A percentile compares a stretch with the other conserved stretches of the same genome.
Evolutionary conservation across 2,113 vertebrate species (phyloP).

Genomic region (Xiphophorus couchianus): DNA sequence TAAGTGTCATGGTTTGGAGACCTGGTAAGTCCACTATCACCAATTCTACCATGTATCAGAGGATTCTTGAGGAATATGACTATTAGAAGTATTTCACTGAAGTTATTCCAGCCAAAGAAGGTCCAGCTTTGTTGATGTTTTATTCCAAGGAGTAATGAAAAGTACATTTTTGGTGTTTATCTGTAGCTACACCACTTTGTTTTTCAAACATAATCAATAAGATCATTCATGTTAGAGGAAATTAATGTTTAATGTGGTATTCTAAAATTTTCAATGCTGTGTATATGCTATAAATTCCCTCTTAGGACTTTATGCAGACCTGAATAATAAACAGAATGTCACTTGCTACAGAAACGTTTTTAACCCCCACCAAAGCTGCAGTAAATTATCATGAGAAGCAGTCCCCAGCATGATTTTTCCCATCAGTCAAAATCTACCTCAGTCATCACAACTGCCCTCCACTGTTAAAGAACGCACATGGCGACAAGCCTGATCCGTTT

Average conservation of each 20-base stretch:
- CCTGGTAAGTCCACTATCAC: background rate
- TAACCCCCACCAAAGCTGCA: background rate
- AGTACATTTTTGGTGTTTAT: too few relatives aligned
- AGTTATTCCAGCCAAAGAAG: background rate
- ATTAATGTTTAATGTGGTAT: background rate
- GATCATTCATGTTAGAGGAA: background rate
- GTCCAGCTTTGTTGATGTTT: too few relatives aligned
- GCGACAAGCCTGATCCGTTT: slow-evolving; percentile 10
- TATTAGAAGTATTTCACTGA: background rate
- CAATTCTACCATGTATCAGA: background rate
- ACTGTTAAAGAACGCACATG: too few relatives aligned
- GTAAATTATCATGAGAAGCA: background rate
- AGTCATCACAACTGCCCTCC: too few relatives aligned
- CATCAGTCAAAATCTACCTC: too few relatives aligned
- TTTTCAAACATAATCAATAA: too few relatives aligned
- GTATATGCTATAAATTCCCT: background rate
- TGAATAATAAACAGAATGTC: background rate
- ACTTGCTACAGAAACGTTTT: background rate
- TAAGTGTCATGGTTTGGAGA: background rate
- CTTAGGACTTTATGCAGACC: background rate
- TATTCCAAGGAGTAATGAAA: too few relatives aligned
- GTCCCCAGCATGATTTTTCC: too few relatives aligned
- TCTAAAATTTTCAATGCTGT: too few relatives aligned
- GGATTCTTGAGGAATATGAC: background rate
- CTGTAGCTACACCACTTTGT: too few relatives aligned